phyloP scores from a whole-genome alignment of 2,797 vertebrate species.

The Simalia tracyae region DNA sequence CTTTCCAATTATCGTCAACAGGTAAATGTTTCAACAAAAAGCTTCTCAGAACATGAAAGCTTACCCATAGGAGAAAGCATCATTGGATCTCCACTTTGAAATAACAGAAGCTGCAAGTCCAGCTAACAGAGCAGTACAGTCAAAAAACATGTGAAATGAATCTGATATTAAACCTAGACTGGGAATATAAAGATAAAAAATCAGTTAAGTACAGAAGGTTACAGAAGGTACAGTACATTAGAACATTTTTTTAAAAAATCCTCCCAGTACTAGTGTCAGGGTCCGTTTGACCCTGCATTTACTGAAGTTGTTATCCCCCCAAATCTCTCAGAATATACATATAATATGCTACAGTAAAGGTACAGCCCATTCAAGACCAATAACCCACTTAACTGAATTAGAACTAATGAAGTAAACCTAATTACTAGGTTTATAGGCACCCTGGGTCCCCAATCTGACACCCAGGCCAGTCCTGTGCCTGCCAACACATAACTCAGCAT shows the following conservation, averaged over 20 bases:
- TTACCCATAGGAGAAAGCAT: slow-evolving; percentile 98
- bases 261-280: not conserved
- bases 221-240: not conserved
- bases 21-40: not conserved
- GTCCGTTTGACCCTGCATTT: not conserved
- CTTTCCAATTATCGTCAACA: not conserved
- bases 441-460: no score
- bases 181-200: slow-evolving; percentile 65
- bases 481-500: no score
- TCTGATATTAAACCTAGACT: slow-evolving; percentile 98
- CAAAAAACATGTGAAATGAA: slow-evolving; percentile 99
- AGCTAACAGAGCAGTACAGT: slow-evolving; percentile 95
- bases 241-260: not conserved
- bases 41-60: slow-evolving; percentile 41
- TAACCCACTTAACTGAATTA: not conserved
- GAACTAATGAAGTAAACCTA: not conserved
- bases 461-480: no score
- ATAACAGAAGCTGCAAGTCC: slow-evolving; percentile 97
- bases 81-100: slow-evolving; percentile 95
- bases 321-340: not conserved
- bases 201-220: slow-evolving; percentile 34
- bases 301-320: not conserved
- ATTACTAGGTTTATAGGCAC: not conserved
- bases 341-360: not conserved
- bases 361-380: not conserved